Conservation (phyloP, 1,140 invertebrate genomes). For the Phocides pigmalion region DNA sequence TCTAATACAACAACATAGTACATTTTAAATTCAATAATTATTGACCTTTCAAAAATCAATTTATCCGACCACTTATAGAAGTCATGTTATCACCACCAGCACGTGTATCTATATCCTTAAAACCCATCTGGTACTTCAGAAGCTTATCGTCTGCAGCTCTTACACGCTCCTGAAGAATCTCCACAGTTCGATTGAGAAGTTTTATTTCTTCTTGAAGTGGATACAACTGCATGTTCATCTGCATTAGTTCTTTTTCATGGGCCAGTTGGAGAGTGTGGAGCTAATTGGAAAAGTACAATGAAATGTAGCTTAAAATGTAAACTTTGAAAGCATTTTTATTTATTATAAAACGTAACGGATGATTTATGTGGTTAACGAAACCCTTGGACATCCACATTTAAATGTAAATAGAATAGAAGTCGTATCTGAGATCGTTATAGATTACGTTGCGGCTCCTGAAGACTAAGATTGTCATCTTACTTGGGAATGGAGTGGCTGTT, state of each 20-base stretch:
- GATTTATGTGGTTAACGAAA: no score
- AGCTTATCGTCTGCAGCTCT: slow-evolving; percentile 65
- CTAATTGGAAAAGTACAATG: slow-evolving; percentile 61
- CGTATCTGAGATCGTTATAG: no score
- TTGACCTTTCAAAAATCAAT: slow-evolving; percentile 25
- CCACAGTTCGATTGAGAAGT: slow-evolving; percentile 69
- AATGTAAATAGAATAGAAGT: no score
- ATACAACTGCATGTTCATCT: slow-evolving; percentile 84
- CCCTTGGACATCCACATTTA: no score
- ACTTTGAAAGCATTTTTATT: no score
- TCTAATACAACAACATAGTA: no score
- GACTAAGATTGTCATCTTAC: no score
- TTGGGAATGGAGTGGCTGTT: no score
- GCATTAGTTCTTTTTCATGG: slow-evolving; percentile 89
- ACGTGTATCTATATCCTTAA: slow-evolving; percentile 51
- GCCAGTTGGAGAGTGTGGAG: slow-evolving; percentile 90
- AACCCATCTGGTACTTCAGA: slow-evolving; percentile 54
- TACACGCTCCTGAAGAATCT: slow-evolving; percentile 70
- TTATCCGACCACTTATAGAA: slow-evolving; percentile 34
- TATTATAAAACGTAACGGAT: no score
- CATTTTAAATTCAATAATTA: background rate
- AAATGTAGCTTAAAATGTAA: background rate
- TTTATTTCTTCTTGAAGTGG: slow-evolving; percentile 85
- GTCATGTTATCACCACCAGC: slow-evolving; percentile 61
- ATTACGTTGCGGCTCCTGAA: no score